These are phyloP conservation scores for Kryptolebias marmoratus DNA, from an alignment of 2,113 vertebrate species.

Conservation along the genomic window DNA sequence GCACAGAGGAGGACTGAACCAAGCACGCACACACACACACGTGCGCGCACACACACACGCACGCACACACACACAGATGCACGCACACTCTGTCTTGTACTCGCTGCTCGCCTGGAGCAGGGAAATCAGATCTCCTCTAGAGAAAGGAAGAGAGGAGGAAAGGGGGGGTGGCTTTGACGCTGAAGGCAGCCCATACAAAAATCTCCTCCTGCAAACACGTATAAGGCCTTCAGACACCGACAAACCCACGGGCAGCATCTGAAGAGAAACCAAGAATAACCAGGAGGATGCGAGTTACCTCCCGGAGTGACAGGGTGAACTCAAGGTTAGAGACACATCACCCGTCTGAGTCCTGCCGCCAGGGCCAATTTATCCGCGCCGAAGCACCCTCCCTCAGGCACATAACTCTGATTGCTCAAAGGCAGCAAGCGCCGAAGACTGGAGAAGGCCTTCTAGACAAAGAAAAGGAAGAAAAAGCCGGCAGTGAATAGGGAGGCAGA, in stretches of 20 bases:
- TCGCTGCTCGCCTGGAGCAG: slow-evolving; percentile 74
- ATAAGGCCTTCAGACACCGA: slow-evolving; percentile 51
- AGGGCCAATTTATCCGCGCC: slow-evolving; percentile 43
- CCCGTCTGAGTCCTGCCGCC: slow-evolving; percentile 53
- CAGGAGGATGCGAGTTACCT: slow-evolving; percentile 55
- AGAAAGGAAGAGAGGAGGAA: slow-evolving; percentile 43
- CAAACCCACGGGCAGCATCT: slow-evolving; percentile 56
- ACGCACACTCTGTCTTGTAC: slow-evolving; percentile 67
- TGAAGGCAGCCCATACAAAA: slow-evolving; percentile 68
- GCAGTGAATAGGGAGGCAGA: slow-evolving; percentile 9
- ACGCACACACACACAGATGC: slow-evolving; percentile 37
- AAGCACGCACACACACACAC: slow-evolving; percentile 30
- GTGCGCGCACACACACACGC: slow-evolving; percentile 19
- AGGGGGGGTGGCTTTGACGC: slow-evolving; percentile 38
- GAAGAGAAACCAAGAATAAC: slow-evolving; percentile 65
- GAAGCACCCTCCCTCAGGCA: slow-evolving; percentile 36
- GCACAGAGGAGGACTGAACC: not conserved
- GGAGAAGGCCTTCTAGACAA: slow-evolving; percentile 26
- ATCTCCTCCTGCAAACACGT: slow-evolving; percentile 61
- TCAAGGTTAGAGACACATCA: slow-evolving; percentile 68
- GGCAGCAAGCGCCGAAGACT: slow-evolving; percentile 33
- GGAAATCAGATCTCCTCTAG: slow-evolving; percentile 77
- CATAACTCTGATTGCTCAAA: slow-evolving; percentile 53
- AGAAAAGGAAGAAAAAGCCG: slow-evolving; percentile 3
- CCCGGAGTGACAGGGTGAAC: slow-evolving; percentile 69